These are phyloP conservation scores for Chunga burmeisteri DNA, from an alignment of 2,113 vertebrate genomes.

Conservation along the genomic window DNA sequence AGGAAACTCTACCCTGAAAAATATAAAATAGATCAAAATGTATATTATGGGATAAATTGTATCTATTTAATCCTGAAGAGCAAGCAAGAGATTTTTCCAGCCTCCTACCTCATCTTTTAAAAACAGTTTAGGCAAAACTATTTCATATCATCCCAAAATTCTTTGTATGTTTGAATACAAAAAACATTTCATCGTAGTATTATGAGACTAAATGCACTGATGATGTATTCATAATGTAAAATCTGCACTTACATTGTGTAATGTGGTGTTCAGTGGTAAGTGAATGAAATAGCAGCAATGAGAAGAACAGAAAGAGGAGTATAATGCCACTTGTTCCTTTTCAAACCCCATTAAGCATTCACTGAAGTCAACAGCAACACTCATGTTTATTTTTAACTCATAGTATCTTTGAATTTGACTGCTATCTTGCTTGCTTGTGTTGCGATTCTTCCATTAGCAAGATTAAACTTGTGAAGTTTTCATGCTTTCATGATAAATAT, in stretches of 20 bases:
- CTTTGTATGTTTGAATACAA: background rate
- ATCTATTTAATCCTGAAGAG: background rate
- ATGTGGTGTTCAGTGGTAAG: background rate
- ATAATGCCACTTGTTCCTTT: background rate
- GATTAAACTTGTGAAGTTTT: background rate
- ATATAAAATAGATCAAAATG: background rate
- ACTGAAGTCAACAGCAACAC: background rate
- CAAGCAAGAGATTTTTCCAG: background rate
- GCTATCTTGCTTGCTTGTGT: background rate
- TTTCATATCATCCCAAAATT: background rate
- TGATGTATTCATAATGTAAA: background rate
- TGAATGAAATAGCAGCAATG: background rate
- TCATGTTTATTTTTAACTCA: background rate
- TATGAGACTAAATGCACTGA: background rate
- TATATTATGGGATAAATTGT: background rate
- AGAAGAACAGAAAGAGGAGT: background rate
- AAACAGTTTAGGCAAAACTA: background rate
- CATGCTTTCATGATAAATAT: background rate
- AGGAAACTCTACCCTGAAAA: background rate
- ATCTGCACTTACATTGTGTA: background rate
- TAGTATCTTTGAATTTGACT: background rate
- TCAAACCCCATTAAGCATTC: background rate
- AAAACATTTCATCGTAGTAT: background rate
- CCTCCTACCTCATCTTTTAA: background rate
- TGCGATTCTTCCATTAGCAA: background rate